Percentiles rank a stretch among this genome's conserved stretches.
Conservation (phyloP, 2,113 vertebrate genomes). For the Ageneiosus marmoratus region DNA sequence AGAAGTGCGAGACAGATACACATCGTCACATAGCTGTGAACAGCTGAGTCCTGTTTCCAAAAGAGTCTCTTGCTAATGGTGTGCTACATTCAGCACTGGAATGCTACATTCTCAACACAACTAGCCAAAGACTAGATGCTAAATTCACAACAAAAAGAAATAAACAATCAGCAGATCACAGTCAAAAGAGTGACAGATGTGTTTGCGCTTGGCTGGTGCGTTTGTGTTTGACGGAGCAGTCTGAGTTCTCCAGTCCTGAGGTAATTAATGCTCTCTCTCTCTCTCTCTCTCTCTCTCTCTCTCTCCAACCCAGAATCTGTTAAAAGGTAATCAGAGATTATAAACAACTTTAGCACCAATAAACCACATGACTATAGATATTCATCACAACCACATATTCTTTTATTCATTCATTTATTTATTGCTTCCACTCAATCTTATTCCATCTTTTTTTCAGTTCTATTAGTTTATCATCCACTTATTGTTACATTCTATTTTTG, state of each 20-base stretch:
- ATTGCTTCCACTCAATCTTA: background rate
- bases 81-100: conserved; percentile 10
- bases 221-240: background rate
- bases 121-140: background rate
- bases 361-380: background rate
- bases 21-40: conserved; percentile 33
- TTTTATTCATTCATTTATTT: background rate
- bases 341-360: background rate
- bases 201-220: conserved; percentile 12
- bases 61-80: conserved; percentile 35
- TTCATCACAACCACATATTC: background rate
- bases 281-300: background rate
- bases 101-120: conserved; percentile 13
- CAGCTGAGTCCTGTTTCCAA: conserved; percentile 18
- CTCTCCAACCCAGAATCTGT: background rate
- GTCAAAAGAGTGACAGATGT: background rate
- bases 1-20: conserved; percentile 4
- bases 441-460: too few relatives aligned
- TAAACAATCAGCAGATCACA: background rate
- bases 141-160: background rate
- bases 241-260: background rate
- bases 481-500: background rate
- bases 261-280: background rate
- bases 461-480: background rate
- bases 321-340: background rate